These are phyloP conservation scores for Centroberyx gerrardi DNA, from an alignment of 2,797 vertebrate species.

Conservation along the genomic window DNA sequence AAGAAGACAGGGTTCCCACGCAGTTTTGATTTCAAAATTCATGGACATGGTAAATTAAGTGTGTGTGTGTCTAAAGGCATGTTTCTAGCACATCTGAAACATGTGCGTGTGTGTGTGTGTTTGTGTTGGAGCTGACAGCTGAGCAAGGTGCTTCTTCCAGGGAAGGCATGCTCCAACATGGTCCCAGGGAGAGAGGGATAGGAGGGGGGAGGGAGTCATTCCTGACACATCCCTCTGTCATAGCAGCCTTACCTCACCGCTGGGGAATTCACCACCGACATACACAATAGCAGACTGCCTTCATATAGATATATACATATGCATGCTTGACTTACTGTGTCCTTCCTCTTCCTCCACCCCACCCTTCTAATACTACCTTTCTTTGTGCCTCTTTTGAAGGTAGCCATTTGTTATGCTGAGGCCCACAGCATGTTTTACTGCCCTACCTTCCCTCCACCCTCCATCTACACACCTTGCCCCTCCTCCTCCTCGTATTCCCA, in stretches of 20 bases:
- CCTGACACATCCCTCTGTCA: constrained; percentile 44
- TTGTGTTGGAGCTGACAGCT: constrained; percentile 15
- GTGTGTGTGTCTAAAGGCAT: neutral
- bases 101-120: neutral
- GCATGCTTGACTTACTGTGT: neutral
- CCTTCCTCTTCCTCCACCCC: neutral
- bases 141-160: constrained; percentile 23
- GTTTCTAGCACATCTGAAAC: no score
- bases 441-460: no score
- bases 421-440: no score
- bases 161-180: constrained; percentile 44
- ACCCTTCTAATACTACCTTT: neutral
- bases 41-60: no score
- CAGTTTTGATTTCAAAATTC: no score
- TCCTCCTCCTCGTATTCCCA: no score
- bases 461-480: neutral
- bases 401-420: neutral
- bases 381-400: neutral
- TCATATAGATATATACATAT: neutral
- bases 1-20: neutral
- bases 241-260: constrained; percentile 38
- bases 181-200: neutral
- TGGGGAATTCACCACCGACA: constrained; percentile 26
- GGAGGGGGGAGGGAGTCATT: constrained; percentile 18
- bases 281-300: neutral